A percentile compares a stretch with the other conserved stretches of the same genome.
Evolutionary conservation across 1,140 invertebrate species (phyloP).

Genomic region (Drosophila subpulchrella): DNA sequence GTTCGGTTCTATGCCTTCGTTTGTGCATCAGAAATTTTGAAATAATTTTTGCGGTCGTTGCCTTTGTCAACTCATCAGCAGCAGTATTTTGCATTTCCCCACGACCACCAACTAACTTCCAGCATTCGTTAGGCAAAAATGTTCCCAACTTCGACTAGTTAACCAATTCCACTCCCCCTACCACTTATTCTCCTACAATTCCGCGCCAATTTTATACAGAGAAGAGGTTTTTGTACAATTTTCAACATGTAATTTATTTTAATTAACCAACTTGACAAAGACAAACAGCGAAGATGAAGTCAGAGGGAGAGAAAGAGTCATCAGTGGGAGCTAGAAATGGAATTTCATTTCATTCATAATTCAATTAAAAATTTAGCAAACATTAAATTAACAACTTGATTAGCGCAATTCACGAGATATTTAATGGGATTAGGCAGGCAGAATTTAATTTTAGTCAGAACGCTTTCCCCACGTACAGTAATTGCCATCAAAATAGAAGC

Average conservation of each 20-base stretch:
- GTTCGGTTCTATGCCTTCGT: conserved; percentile 6
- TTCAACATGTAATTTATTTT: conserved; percentile 66
- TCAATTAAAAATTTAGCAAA: conserved; percentile 72
- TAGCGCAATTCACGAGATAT: conserved; percentile 74
- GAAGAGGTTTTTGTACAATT: conserved; percentile 33
- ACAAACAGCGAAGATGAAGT: conserved; percentile 38
- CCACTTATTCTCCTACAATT: not conserved
- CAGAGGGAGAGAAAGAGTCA: conserved; percentile 1
- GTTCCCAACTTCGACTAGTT: conserved; percentile 36
- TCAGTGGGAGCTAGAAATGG: conserved; percentile 13
- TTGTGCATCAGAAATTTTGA: conserved; percentile 7
- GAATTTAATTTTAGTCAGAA: conserved; percentile 62
- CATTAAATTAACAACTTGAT: conserved; percentile 73
- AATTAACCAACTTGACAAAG: conserved; percentile 64
- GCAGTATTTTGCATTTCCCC: conserved; percentile 10
- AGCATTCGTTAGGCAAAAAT: conserved; percentile 44
- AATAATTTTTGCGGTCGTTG: conserved; percentile 25
- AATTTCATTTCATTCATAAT: conserved; percentile 65
- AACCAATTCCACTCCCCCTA: conserved; percentile 17
- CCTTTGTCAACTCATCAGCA: conserved; percentile 27
- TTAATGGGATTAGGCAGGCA: conserved; percentile 63
- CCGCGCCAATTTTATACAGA: conserved; percentile 12
- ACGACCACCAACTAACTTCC: conserved; percentile 20
- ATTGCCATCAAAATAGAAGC: conserved; percentile 56
- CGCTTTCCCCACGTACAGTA: conserved; percentile 28